Conservation (phyloP, 2,113 vertebrate genomes). For the Hippocampus barbouri region DNA sequence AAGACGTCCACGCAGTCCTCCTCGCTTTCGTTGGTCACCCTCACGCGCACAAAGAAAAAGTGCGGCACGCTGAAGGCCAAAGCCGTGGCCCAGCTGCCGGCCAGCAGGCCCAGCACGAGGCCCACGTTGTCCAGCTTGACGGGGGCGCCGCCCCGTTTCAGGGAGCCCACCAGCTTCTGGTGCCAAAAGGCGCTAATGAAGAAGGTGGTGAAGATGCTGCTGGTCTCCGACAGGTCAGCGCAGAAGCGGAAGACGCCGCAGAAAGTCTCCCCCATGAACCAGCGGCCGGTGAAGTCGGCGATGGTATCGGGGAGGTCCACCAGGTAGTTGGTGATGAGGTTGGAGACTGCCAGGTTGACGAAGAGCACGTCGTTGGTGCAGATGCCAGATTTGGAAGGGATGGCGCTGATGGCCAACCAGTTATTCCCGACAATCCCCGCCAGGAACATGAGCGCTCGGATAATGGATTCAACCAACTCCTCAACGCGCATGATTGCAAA, state of each 20-base stretch:
- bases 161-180: conserved; percentile 73
- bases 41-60: conserved; percentile 41
- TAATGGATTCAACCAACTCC: conserved; percentile 42
- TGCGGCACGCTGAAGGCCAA: conserved; percentile 62
- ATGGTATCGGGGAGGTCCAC: conserved; percentile 71
- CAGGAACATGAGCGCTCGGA: conserved; percentile 64
- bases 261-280: conserved; percentile 62
- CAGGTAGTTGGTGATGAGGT: conserved; percentile 75
- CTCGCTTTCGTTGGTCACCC: conserved; percentile 30
- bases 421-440: conserved; percentile 70
- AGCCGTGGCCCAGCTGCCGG: conserved; percentile 63
- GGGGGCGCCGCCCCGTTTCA: conserved; percentile 57
- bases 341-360: conserved; percentile 72
- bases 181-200: conserved; percentile 74
- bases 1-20: conserved; percentile 53
- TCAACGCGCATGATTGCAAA: conserved; percentile 46
- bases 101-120: conserved; percentile 49
- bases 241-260: conserved; percentile 66
- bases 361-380: conserved; percentile 69
- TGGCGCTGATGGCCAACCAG: conserved; percentile 60
- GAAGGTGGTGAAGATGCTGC: conserved; percentile 74
- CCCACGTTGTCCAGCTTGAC: conserved; percentile 63
- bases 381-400: conserved; percentile 51
- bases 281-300: conserved; percentile 52
- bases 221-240: conserved; percentile 68